phyloP scores from a whole-genome alignment of 2,888 invertebrate species.

The Ametastegia equiseti region DNA sequence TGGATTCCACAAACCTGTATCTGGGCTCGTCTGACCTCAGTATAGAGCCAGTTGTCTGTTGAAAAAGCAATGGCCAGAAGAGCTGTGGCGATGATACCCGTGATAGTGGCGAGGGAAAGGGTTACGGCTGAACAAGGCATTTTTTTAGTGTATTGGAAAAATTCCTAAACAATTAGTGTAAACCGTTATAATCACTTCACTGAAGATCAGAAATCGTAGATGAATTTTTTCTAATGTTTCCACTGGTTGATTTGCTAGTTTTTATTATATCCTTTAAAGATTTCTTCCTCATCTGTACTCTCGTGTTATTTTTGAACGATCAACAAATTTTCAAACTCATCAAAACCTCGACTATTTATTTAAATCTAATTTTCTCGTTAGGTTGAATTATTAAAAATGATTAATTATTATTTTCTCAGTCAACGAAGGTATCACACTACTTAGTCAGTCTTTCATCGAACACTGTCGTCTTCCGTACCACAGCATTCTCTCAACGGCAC shows the following conservation, averaged over 20 bases:
- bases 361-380: not conserved
- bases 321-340: too few relatives aligned
- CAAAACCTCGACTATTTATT: too few relatives aligned
- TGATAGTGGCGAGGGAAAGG: conserved; percentile 96
- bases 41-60: conserved; percentile 97
- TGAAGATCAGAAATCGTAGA: not conserved
- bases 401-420: not conserved
- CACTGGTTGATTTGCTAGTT: not conserved
- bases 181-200: not conserved
- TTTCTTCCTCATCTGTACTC: not conserved
- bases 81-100: conserved; percentile 96
- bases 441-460: conserved; percentile 22
- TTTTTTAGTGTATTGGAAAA: conserved; percentile 68
- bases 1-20: conserved; percentile 84
- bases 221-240: not conserved
- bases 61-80: conserved; percentile 96
- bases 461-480: conserved; percentile 11
- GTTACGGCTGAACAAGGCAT: conserved; percentile 98
- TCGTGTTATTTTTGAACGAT: not conserved
- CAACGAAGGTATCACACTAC: conserved; percentile 8
- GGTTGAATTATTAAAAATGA: not conserved
- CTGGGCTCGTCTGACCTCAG: conserved; percentile 92
- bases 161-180: not conserved
- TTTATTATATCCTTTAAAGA: not conserved
- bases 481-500: conserved; percentile 16